Evolutionary conservation across 1,140 invertebrate species (phyloP).

Genomic region (Plutomurus gul): DNA sequence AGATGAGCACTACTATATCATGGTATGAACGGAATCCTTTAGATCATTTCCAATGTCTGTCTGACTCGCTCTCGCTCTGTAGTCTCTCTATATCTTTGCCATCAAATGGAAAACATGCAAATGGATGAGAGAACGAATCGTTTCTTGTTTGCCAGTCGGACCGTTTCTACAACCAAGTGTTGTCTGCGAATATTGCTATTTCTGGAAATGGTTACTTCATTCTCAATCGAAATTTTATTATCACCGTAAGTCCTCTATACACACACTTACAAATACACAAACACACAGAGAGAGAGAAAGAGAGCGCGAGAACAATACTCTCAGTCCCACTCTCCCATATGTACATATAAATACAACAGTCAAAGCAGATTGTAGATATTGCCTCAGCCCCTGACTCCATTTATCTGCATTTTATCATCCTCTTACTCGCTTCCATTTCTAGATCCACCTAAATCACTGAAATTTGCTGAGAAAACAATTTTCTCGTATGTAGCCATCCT

Average conservation of each 20-base stretch:
- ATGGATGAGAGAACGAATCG: not conserved
- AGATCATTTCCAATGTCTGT: not conserved
- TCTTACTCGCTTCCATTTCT: constrained; percentile 5
- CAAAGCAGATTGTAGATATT: not conserved
- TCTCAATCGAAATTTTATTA: constrained; percentile 38
- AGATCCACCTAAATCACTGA: constrained; percentile 9
- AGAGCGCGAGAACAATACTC: too few relatives aligned
- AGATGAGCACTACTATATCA: constrained; percentile 4
- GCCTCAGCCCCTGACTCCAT: too few relatives aligned
- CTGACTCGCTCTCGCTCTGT: not conserved
- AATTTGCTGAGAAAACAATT: constrained; percentile 25
- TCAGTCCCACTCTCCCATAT: not conserved
- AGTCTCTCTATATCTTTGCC: not conserved
- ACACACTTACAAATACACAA: not conserved
- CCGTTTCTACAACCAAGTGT: constrained; percentile 36
- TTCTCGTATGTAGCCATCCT: not conserved
- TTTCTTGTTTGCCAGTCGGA: constrained; percentile 36
- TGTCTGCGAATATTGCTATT: constrained; percentile 28
- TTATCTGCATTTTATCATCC: constrained; percentile 25
- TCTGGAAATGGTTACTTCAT: constrained; percentile 42
- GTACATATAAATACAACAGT: not conserved
- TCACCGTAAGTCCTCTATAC: constrained; percentile 2
- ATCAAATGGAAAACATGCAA: not conserved
- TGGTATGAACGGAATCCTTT: not conserved
- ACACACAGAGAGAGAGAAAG: too few relatives aligned